A percentile compares a stretch with the other conserved stretches of the same genome.
These are phyloP conservation scores for Pseudomyrmex flavicornis DNA, from an alignment of 1,140 invertebrate genomes.

Conservation along the genomic window DNA sequence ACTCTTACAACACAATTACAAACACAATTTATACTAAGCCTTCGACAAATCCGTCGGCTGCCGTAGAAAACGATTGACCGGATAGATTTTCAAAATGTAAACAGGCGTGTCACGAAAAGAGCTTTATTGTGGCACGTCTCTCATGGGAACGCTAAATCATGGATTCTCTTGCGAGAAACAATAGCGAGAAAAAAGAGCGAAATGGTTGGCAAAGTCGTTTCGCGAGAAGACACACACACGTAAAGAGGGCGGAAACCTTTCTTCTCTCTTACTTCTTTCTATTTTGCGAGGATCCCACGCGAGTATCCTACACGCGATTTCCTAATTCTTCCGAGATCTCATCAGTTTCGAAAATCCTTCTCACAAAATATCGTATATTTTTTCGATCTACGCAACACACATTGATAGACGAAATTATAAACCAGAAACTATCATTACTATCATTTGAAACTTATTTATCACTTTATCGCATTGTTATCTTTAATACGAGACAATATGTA, in stretches of 20 bases:
- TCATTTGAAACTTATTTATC: conserved; percentile 16
- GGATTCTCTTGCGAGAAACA: conserved; percentile 36
- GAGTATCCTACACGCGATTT: conserved; percentile 11
- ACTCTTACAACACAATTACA: too few species aligned
- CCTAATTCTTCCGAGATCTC: conserved; percentile 17
- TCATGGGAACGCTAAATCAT: conserved; percentile 38
- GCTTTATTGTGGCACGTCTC: neutral
- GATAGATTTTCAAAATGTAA: conserved; percentile 8
- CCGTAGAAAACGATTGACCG: neutral
- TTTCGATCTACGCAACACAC: conserved; percentile 33
- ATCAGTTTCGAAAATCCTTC: conserved; percentile 33
- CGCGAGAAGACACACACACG: conserved; percentile 14
- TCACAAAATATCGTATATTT: conserved; percentile 43
- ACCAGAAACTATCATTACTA: conserved; percentile 49
- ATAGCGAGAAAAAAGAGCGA: conserved; percentile 16
- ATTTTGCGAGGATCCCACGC: conserved; percentile 20
- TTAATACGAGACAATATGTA: conserved; percentile 18
- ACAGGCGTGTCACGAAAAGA: neutral
- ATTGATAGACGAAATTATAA: conserved; percentile 47
- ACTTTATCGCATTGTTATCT: conserved; percentile 43
- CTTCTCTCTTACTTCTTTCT: conserved; percentile 12
- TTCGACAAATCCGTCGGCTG: neutral
- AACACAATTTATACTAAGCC: neutral
- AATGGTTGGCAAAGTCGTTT: neutral
- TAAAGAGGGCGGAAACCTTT: neutral